Evolutionary conservation across 2,888 invertebrate genomes (phyloP).

Genomic region (Xanthia icteritia): DNA sequence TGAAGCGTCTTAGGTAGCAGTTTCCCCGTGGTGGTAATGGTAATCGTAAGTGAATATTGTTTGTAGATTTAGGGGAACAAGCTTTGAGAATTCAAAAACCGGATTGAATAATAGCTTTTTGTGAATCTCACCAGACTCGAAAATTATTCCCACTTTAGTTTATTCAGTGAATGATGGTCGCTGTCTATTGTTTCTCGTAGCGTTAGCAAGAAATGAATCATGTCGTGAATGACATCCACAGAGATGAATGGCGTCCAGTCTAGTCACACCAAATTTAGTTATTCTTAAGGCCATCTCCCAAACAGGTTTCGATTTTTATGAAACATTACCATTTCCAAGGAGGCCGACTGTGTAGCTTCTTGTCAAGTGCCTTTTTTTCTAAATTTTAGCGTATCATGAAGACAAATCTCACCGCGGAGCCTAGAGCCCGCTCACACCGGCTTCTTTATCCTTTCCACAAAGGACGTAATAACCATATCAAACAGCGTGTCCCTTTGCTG

Average conservation of each 20-base stretch:
- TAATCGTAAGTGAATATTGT: constrained; percentile 52
- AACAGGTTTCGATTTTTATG: constrained; percentile 82
- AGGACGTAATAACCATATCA: constrained; percentile 90
- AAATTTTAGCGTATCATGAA: constrained; percentile 88
- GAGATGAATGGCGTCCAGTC: constrained; percentile 82
- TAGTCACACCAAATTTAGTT: constrained; percentile 83
- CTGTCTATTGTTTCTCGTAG: constrained; percentile 64
- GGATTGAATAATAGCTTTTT: constrained; percentile 52
- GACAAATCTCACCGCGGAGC: constrained; percentile 85
- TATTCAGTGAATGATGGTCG: constrained; percentile 49
- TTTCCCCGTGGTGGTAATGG: constrained; percentile 44
- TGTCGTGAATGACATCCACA: constrained; percentile 76
- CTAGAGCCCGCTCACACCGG: constrained; percentile 80
- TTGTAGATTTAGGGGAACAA: constrained; percentile 32
- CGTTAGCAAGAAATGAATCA: constrained; percentile 74
- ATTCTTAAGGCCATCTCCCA: constrained; percentile 74
- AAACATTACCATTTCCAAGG: constrained; percentile 86
- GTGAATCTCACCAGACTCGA: constrained; percentile 44
- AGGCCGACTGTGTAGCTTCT: constrained; percentile 77
- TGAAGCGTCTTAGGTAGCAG: constrained; percentile 63
- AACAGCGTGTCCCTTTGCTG: constrained; percentile 88
- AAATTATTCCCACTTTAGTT: constrained; percentile 50
- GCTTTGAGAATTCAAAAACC: constrained; percentile 36
- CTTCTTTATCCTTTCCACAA: constrained; percentile 86
- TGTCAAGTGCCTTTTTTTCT: constrained; percentile 75